Conservation (phyloP, 2,888 invertebrate genomes). For the Eueremaeus valkanovi region DNA sequence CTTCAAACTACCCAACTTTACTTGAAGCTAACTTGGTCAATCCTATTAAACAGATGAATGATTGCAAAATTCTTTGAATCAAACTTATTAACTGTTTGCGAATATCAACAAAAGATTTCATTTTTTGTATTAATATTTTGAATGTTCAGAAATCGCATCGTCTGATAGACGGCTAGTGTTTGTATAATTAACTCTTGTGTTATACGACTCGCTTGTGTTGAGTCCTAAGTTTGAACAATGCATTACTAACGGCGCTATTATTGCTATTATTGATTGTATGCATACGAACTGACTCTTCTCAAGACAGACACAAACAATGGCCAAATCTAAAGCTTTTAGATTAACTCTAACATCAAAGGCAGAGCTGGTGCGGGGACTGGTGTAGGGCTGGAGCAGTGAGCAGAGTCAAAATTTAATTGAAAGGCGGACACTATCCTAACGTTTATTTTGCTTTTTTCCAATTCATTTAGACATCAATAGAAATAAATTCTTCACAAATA, state of each 20-base stretch:
- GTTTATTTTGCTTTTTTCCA: constrained; percentile 20
- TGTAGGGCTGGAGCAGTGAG: background rate
- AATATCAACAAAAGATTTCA: too few relatives aligned
- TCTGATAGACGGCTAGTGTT: background rate
- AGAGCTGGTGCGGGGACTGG: background rate
- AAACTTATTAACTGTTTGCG: too few relatives aligned
- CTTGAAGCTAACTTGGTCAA: too few relatives aligned
- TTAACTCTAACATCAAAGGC: constrained; percentile 8
- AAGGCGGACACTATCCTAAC: constrained; percentile 31
- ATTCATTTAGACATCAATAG: background rate
- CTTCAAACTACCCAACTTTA: too few relatives aligned
- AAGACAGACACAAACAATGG: constrained; percentile 28
- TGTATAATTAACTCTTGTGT: constrained; percentile 11
- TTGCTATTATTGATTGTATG: constrained; percentile 25
- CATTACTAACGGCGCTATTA: background rate
- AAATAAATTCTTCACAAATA: background rate
- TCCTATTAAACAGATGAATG: too few relatives aligned
- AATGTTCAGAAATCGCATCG: background rate
- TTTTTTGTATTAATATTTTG: too few relatives aligned
- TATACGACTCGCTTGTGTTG: too few relatives aligned
- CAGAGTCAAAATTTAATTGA: constrained; percentile 25
- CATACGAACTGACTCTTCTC: background rate
- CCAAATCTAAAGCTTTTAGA: background rate
- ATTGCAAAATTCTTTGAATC: too few relatives aligned
- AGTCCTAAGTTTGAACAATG: background rate